Percentiles rank a stretch among this genome's conserved stretches.
phyloP scores from a whole-genome alignment of 2,797 vertebrate genomes.

The Yasuhikotakia modesta region DNA sequence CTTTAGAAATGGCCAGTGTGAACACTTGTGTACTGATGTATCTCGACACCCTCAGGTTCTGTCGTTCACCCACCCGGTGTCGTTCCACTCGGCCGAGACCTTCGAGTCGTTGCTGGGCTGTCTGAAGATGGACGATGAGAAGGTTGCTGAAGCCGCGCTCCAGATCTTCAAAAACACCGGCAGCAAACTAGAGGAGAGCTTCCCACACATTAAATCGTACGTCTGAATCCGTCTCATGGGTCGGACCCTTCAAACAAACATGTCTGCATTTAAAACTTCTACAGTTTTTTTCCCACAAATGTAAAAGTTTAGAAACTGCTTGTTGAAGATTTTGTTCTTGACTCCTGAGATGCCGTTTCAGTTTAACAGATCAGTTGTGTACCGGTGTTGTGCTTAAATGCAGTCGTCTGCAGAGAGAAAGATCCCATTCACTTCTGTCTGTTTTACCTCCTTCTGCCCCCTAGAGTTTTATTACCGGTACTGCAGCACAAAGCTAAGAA shows the following conservation, averaged over 20 bases:
- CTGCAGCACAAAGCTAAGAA: constrained; percentile 97
- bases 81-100: constrained; percentile 98
- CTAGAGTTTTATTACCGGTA: constrained; percentile 91
- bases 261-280: no score
- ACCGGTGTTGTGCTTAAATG: not conserved
- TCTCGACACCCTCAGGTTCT: constrained; percentile 80
- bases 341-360: not conserved
- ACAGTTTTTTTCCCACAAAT: no score
- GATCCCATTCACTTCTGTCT: not conserved
- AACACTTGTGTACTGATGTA: not conserved
- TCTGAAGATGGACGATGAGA: constrained; percentile 98
- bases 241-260: not conserved
- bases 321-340: not conserved
- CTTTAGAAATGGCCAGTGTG: no score
- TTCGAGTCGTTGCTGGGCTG: constrained; percentile 96
- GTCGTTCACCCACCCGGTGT: constrained; percentile 97
- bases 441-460: constrained; percentile 55
- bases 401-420: not conserved
- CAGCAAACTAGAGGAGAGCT: constrained; percentile 95
- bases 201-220: constrained; percentile 96
- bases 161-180: constrained; percentile 99
- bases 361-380: not conserved
- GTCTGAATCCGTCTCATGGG: constrained; percentile 60
- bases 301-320: no score
- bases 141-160: constrained; percentile 95